Evolutionary conservation across 2,797 vertebrate species (phyloP), one percentile per base, ranked within the genome.

Genomic region (Gallirallus australis): DNA sequence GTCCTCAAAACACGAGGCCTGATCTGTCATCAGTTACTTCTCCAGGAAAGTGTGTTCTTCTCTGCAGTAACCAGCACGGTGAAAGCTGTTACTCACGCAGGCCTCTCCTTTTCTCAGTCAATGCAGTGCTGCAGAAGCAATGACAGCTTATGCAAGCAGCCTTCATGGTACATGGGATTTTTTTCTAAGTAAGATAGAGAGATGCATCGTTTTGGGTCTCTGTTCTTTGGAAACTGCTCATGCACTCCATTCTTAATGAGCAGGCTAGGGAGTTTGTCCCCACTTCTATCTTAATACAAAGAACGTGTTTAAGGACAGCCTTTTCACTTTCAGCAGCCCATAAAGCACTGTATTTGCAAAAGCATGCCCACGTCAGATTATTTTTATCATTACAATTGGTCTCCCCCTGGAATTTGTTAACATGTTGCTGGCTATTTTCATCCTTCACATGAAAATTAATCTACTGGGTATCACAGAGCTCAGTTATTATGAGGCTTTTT

Each of bases 371-470:
- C 8, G 19, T 95, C 70, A 93, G 84, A 76, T 95, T 92, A 94
- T 65, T 93, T 91, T 82, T 85, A 81, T 82, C 59, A 64, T 84
- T 83, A 73, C 70, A 94, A 78, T 92, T 92, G 56, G 75, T 95
- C 61, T 86, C 84, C 88, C 72, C 2, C 4, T 66, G 68, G 91
- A 93, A 96, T 92, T 84, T 71, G 52, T 86, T 96, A 97, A 93
- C 53, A 40, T 82, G 92, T 93, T 93, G 57, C 66, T 90, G 40
- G 52, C 72, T 93, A 64, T 97, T 95, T 92, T 87, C 78, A 86
- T 96, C 90, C 71, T 90, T 89, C 91, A 80, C 90, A 76, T 47
- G 90, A 95, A 95, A 93, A 92, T 83, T 42, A 93, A 95, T 87
- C 90, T 91, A 72, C 35, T 76, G 84, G 95, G 90, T 95, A 95